phyloP scores from a whole-genome alignment of 2,888 invertebrate species.

The Acrobasis repandana region DNA sequence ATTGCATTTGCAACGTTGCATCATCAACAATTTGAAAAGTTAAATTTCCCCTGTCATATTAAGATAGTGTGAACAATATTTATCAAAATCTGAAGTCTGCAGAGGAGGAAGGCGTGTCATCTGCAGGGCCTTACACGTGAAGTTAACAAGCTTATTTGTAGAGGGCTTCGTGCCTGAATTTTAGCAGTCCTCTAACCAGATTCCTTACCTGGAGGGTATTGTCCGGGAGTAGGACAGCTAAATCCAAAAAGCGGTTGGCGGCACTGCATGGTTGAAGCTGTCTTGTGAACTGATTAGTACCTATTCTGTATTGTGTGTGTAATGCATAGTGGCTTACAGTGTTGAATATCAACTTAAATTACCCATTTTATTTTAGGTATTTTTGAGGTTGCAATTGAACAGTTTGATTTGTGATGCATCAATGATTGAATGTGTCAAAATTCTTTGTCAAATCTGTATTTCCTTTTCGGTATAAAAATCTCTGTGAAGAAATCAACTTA shows the following conservation, averaged over 20 bases:
- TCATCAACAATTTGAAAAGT: too few species aligned
- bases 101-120: too few species aligned
- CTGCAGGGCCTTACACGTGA: too few species aligned
- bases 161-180: too few species aligned
- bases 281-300: constrained; percentile 1
- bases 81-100: too few species aligned
- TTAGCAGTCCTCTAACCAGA: too few species aligned
- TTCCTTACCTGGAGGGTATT: constrained; percentile 29
- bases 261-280: constrained; percentile 53
- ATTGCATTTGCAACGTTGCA: too few species aligned
- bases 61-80: too few species aligned
- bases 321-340: constrained; percentile 14
- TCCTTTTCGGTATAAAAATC: too few species aligned
- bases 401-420: background rate
- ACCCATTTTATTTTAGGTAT: constrained; percentile 14
- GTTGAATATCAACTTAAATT: constrained; percentile 11
- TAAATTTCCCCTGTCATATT: too few species aligned
- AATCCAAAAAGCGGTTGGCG: constrained; percentile 40
- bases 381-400: background rate
- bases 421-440: background rate
- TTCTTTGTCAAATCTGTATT: background rate
- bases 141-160: too few species aligned
- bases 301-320: background rate
- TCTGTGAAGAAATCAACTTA: too few species aligned
- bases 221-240: constrained; percentile 33